Percentiles rank a stretch among this genome's conserved stretches.
Evolutionary conservation across 2,113 vertebrate species (phyloP).

Genomic region (Mesocricetus auratus): DNA sequence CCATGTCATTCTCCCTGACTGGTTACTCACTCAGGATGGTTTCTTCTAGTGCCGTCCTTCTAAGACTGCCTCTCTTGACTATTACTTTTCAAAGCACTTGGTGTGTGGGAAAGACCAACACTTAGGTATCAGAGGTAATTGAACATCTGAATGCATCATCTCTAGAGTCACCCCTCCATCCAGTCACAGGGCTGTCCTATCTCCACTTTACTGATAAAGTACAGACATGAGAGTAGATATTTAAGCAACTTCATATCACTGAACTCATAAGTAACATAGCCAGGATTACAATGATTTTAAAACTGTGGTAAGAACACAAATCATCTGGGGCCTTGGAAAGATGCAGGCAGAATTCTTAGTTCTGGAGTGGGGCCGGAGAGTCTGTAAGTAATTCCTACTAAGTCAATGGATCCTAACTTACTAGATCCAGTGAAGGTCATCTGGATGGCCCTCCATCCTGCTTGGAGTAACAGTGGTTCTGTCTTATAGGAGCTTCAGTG

Average conservation of each 20-base stretch:
- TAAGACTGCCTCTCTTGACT: too few species aligned
- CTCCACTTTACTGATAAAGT: not conserved
- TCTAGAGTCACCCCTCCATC: not conserved
- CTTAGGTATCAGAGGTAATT: not conserved
- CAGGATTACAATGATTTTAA: not conserved
- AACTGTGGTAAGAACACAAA: not conserved
- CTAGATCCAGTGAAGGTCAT: conserved; percentile 86
- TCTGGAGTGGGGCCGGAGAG: conserved; percentile 85
- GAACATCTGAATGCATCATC: not conserved
- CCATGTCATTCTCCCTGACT: not conserved
- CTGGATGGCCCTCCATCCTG: too few species aligned
- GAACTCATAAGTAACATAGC: not conserved
- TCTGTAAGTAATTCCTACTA: not conserved
- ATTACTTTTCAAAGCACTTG: conserved; percentile 1
- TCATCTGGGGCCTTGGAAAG: not conserved
- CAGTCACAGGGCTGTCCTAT: not conserved
- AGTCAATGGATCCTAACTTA: conserved; percentile 89
- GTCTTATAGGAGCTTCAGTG: not conserved
- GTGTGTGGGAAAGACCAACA: not conserved
- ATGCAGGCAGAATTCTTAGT: not conserved
- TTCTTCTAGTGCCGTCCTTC: too few species aligned
- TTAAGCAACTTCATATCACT: not conserved
- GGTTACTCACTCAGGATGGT: too few species aligned
- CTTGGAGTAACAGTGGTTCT: not conserved
- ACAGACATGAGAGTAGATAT: not conserved